Base-by-base conservation (phyloP, 2,888 invertebrate genomes). In the Corbicula japonica region DNA sequence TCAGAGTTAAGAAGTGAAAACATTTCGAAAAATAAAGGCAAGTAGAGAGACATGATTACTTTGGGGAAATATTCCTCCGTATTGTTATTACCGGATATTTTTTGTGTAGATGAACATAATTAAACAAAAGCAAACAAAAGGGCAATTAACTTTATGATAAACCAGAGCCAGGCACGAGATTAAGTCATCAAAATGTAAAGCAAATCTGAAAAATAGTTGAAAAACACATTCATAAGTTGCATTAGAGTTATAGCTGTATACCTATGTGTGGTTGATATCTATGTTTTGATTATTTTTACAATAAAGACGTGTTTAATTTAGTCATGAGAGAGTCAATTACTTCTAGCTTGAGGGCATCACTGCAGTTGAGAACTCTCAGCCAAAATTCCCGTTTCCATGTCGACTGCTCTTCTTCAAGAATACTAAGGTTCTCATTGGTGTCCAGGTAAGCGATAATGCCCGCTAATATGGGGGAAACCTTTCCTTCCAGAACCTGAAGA, bases 371-470 rank as follows among this genome's bases (percentile, higher is more conserved):
- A 50, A 91, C 76, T 6, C 61, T 50, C 44, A 90, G 61, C 91
- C 91, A 92, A 60, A 91, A 48, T 18, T 73, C 30, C n/a, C 65
- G 48, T 48, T 85, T 73, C 91, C 91, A 91, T 30, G 70, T 58
- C 8, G 46, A 30, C 1, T 26, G 48, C 2, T 61, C 46, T 8
- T 68, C 60, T n/a, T 46, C 34, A n/a, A 91, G 60, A 32, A 91
- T 70, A 50, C 90, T 88, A 60, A 92, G 82, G 83, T 91, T 91
- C 46, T 72, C 61, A 77, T 91, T 89, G 48, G 88, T 89, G 78
- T 91, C 91, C 23, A 88, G 73, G 65, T 83, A 85, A n/a, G 91
- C 88, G 21, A 91, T 78, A 6, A 91, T 83, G 6, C 89, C 89
- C 50, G 91, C 90, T 54, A 92, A 75, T 6, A 90, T 76, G 4